Evolutionary conservation across 2,113 vertebrate species (phyloP).

Genomic region (Nothocercus julius): DNA sequence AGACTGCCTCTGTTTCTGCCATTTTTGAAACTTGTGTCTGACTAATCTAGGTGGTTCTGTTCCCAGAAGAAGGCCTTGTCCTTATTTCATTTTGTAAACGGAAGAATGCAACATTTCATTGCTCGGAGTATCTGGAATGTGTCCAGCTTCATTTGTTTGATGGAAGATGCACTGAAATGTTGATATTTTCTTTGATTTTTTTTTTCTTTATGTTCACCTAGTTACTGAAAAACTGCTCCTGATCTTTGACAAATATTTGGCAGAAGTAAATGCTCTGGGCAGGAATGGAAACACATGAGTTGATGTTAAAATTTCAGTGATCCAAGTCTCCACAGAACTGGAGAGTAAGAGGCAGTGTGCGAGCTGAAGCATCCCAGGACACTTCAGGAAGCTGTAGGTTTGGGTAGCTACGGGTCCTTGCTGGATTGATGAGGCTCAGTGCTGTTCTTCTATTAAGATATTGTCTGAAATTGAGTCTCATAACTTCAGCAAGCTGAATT

Average conservation of each 20-base stretch:
- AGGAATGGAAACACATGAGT: background rate
- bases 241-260: background rate
- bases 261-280: background rate
- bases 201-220: background rate
- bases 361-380: fast-evolving
- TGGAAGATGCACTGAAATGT: background rate
- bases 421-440: background rate
- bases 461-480: background rate
- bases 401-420: background rate
- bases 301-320: background rate
- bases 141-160: background rate
- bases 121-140: background rate
- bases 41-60: background rate
- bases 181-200: background rate
- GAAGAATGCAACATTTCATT: background rate
- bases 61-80: background rate
- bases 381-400: background rate
- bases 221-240: background rate
- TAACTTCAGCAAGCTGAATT: background rate
- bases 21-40: background rate
- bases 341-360: background rate
- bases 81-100: background rate
- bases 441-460: background rate
- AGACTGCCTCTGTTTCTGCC: background rate
- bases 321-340: fast-evolving